Evolutionary conservation across 1,140 invertebrate genomes (phyloP), one percentile per base, ranked within the genome.

Genomic region (Bradysia coprophila): DNA sequence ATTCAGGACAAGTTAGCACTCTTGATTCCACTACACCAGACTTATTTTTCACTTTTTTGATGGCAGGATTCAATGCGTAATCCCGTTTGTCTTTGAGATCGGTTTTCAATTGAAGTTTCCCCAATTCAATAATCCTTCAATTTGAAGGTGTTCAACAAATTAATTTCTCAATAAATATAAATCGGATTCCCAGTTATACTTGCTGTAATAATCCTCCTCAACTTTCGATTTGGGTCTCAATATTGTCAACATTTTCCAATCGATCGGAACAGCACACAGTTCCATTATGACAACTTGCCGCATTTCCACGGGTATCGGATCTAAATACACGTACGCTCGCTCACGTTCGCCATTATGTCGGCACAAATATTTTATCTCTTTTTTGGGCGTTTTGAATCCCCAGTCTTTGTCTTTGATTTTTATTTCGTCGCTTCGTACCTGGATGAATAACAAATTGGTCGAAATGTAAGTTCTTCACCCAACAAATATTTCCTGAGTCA

Each of bases 231-330:
- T 86, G 0, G 88, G 87, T 49, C 87, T 65, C 10, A 85, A 54
- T 10, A 82, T 78, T 6, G 88, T 93, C 6, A 93, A 61, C 88
- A 93, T 93, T 56, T 78, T 74, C 88, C 88, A 93, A 51, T 89
- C 83, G 41, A 93, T 93, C n/a, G 83, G 73, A 2, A 91, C 83
- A 13, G 75, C 65, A 46, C 81, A 81, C 21, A 92, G 62, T 51
- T 91, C 85, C 42, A 79, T 74, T 33, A 91, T 65, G 2, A 53
- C 46, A 15, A 60, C 66, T 19, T 67, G 66, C 49, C 70, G 69
- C 87, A 92, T 91, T 56, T 86, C 81, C 0, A 70, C 62, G 3
- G 87, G 86, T 41, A 87, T 65, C 0, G 87, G 87, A 64, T 91
- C 38, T 42, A 78, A 75, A 55, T 82, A 85, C 1, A 62, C 43